Evolutionary conservation across 2,888 invertebrate species (phyloP), one percentile per base, ranked within the genome.

Genomic region (Drosophila demipolita): DNA sequence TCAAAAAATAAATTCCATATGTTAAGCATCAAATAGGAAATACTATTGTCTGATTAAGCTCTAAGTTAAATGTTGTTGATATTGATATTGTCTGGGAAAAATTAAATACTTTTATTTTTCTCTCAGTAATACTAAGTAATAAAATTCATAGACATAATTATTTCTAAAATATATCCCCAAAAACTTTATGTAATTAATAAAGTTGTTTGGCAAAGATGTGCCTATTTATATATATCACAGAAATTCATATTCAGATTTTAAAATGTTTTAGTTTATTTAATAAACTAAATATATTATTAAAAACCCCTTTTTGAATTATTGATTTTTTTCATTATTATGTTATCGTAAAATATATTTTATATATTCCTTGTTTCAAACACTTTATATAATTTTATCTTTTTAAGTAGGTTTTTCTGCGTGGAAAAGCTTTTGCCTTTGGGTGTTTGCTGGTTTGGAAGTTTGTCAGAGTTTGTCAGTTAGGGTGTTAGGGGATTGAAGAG

Each of bases 381-480:
- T 20, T 20, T 45, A 15, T 8, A 15, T 7, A 15, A 45, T 45
- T 12, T 15, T 23, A 1, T 3, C 7, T 15, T 15, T 12, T 23
- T 15, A 6, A 0, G 1, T 12, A 23, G 7, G 8, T 45, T 55
- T 55, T 38, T 55, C 29, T 29, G 29, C 5, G 38, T 55, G 38
- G 38, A 55, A 15, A n/a, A 55, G n/a, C 55, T n/a, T 12, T 15
- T 55, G 55, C 12, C 38, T n/a, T 23, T 38, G 42, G 35, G 33
- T 42, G 49, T 38, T 50, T 45, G 32, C 17, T 55, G 32, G 58
- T 50, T 52, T 52, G 59, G 3, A 11, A n/a, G 38, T 8, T 45
- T 29, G 70, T 66, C 45, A 45, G 17, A n/a, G 38, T 8, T 45
- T 29, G 70, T 66, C 45, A 45, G 45, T 26, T 23, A 23, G 15